Conservation (phyloP, 1,140 invertebrate genomes). For the Bombus haemorrhoidalis region DNA sequence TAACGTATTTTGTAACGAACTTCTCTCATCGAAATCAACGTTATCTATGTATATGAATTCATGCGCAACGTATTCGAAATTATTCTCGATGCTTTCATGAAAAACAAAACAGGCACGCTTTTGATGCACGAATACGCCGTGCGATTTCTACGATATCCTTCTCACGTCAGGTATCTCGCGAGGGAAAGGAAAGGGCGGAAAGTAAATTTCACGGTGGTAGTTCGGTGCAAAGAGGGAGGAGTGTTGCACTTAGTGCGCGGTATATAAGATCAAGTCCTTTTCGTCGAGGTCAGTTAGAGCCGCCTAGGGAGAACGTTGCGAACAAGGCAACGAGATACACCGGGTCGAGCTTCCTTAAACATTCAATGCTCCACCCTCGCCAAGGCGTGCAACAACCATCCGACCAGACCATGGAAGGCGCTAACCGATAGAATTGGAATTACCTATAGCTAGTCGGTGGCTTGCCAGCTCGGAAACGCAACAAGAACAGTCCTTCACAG, state of each 20-base stretch:
- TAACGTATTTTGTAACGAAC: background rate
- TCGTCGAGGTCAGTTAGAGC: slow-evolving; percentile 51
- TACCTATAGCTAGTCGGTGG: slow-evolving; percentile 33
- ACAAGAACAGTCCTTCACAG: slow-evolving; percentile 11
- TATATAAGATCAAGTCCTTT: slow-evolving; percentile 36
- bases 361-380: slow-evolving; percentile 53
- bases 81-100: background rate
- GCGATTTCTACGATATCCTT: slow-evolving; percentile 19
- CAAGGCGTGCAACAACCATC: slow-evolving; percentile 3
- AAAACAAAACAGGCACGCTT: background rate
- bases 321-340: slow-evolving; percentile 46
- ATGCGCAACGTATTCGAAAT: too few relatives aligned
- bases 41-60: background rate
- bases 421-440: slow-evolving; percentile 66
- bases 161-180: background rate
- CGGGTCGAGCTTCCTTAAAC: slow-evolving; percentile 54
- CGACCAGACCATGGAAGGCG: slow-evolving; percentile 36
- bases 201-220: slow-evolving; percentile 18
- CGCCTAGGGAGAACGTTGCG: slow-evolving; percentile 32
- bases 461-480: background rate
- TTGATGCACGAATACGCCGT: background rate
- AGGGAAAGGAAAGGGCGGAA: too few relatives aligned
- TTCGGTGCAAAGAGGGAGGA: background rate
- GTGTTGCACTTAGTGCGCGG: slow-evolving; percentile 26
- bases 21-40: background rate